A percentile compares a stretch with the other conserved stretches of the same genome.
Conservation (phyloP, 1,140 invertebrate genomes). For the Panagrolaimus sp. region DNA sequence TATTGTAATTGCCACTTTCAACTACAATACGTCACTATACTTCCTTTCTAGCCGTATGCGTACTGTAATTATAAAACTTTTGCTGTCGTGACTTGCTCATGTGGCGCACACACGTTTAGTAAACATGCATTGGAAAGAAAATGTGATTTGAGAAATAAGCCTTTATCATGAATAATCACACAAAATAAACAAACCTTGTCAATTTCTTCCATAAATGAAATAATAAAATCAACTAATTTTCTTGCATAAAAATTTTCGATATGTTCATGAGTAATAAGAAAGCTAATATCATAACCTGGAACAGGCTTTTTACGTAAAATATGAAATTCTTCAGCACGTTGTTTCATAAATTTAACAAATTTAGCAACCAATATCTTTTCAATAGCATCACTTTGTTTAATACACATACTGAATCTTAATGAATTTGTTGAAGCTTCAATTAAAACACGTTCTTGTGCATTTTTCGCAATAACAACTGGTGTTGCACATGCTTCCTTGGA, state of each 20-base stretch:
- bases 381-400: background rate
- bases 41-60: too few relatives aligned
- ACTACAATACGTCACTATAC: too few relatives aligned
- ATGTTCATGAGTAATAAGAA: slow-evolving; percentile 2
- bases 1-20: too few relatives aligned
- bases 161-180: too few relatives aligned
- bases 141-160: too few relatives aligned
- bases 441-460: background rate
- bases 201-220: background rate
- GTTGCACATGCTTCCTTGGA: too few relatives aligned
- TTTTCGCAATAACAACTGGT: background rate
- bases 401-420: background rate
- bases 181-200: background rate
- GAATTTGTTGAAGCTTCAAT: background rate
- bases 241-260: background rate
- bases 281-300: background rate
- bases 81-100: too few relatives aligned
- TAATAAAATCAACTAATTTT: background rate
- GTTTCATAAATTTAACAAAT: background rate
- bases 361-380: background rate
- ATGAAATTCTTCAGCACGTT: slow-evolving; percentile 1
- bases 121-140: too few relatives aligned
- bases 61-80: too few relatives aligned
- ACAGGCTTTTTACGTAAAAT: slow-evolving; percentile 2
- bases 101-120: too few relatives aligned